These are phyloP conservation scores for Pachyramphus minor DNA, from an alignment of 2,113 vertebrate genomes.

Conservation along the genomic window DNA sequence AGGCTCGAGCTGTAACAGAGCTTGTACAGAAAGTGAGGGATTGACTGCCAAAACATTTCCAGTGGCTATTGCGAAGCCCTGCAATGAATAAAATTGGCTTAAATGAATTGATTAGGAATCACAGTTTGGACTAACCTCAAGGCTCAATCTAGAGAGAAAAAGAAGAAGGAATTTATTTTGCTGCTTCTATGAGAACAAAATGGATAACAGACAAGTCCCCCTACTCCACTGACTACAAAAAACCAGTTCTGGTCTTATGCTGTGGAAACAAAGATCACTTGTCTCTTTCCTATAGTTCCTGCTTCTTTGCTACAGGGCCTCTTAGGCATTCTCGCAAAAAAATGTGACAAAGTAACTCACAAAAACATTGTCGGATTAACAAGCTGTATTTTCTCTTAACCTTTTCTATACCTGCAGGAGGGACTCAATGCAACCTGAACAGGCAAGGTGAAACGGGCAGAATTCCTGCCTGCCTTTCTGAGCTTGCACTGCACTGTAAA, in stretches of 20 bases:
- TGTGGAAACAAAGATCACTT: neutral
- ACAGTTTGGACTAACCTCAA: neutral
- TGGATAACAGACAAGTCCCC: neutral
- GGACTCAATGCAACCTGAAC: neutral
- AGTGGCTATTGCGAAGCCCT: neutral
- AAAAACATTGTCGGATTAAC: neutral
- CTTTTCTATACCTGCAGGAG: neutral
- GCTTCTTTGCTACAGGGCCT: neutral
- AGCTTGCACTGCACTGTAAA: neutral
- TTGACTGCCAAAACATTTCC: neutral
- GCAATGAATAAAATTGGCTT: neutral
- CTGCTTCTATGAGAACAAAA: neutral
- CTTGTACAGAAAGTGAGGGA: neutral
- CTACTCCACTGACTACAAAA: neutral
- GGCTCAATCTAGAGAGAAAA: neutral
- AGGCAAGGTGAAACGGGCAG: neutral
- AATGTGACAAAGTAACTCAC: neutral
- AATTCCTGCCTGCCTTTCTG: neutral
- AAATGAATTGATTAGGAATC: neutral
- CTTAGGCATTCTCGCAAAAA: neutral
- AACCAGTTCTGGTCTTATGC: neutral
- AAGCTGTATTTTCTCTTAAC: neutral
- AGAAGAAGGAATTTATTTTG: neutral
- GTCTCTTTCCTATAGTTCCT: neutral
- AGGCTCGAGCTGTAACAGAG: neutral